A percentile compares a stretch with the other conserved stretches of the same genome.
These are phyloP conservation scores for Araneus ventricosus DNA, from an alignment of 1,140 invertebrate genomes.

Conservation along the genomic window DNA sequence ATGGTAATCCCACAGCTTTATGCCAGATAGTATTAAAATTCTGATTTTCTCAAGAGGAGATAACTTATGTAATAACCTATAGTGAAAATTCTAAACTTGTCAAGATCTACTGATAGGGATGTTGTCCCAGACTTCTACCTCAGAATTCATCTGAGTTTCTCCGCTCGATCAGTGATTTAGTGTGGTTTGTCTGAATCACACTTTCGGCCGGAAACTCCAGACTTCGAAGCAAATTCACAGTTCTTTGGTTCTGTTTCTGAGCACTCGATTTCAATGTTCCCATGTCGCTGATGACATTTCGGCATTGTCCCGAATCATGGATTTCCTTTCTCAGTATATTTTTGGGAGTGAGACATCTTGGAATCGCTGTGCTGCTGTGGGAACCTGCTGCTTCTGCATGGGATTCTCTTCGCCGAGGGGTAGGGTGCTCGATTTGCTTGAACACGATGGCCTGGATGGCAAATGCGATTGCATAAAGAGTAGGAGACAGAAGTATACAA, in stretches of 20 bases:
- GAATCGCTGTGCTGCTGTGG: too few species aligned
- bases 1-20: too few species aligned
- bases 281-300: too few species aligned
- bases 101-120: too few species aligned
- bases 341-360: background rate
- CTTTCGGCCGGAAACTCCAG: background rate
- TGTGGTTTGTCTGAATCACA: background rate
- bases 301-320: background rate
- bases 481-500: background rate
- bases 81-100: too few species aligned
- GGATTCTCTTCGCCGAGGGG: too few species aligned
- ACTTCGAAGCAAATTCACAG: background rate
- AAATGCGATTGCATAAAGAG: background rate
- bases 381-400: too few species aligned
- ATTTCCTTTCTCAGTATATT: background rate
- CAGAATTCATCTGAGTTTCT: background rate
- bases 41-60: too few species aligned
- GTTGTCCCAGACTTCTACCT: background rate
- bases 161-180: background rate
- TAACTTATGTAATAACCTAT: too few species aligned
- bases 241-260: background rate
- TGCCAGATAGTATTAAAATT: too few species aligned
- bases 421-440: background rate
- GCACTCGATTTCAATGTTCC: background rate
- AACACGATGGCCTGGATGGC: background rate